Conservation (phyloP, 2,888 invertebrate species). For the Drosophila merina region DNA sequence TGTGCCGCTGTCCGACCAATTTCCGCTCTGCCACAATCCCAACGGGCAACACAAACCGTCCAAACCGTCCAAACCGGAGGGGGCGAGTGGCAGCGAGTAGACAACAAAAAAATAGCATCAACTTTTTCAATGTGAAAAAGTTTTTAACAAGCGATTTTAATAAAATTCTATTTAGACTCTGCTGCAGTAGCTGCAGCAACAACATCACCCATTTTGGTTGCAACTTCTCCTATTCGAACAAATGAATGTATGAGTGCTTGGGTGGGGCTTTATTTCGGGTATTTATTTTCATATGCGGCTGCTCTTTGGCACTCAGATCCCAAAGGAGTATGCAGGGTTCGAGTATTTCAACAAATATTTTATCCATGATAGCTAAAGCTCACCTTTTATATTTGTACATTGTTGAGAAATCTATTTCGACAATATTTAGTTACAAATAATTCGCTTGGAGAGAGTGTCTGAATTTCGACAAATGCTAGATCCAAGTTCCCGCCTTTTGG, state of each 20-base stretch:
- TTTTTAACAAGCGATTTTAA: conserved; percentile 79
- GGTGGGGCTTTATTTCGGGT: conserved; percentile 2
- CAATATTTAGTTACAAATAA: neutral
- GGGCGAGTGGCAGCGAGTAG: neutral
- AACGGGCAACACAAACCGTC: conserved; percentile 49
- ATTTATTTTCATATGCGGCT: conserved; percentile 22
- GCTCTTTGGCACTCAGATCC: conserved; percentile 2
- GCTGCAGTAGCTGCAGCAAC: conserved; percentile 29
- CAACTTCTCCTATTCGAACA: conserved; percentile 45
- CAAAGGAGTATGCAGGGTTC: neutral
- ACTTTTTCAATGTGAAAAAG: conserved; percentile 62
- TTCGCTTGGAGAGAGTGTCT: neutral
- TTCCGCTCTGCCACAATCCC: conserved; percentile 66
- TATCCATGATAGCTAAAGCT: conserved; percentile 4
- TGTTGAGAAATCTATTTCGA: neutral
- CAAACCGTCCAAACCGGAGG: neutral
- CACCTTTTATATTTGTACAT: neutral
- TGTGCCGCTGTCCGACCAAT: conserved; percentile 69
- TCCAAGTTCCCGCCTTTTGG: neutral
- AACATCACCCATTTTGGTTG: conserved; percentile 53
- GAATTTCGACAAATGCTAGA: neutral
- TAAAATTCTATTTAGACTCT: conserved; percentile 74
- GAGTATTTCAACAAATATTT: conserved; percentile 21
- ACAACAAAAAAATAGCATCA: conserved; percentile 28
- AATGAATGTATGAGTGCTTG: conserved; percentile 14